Conservation (phyloP, 2,888 invertebrate genomes). For the Crioceris asparagi region DNA sequence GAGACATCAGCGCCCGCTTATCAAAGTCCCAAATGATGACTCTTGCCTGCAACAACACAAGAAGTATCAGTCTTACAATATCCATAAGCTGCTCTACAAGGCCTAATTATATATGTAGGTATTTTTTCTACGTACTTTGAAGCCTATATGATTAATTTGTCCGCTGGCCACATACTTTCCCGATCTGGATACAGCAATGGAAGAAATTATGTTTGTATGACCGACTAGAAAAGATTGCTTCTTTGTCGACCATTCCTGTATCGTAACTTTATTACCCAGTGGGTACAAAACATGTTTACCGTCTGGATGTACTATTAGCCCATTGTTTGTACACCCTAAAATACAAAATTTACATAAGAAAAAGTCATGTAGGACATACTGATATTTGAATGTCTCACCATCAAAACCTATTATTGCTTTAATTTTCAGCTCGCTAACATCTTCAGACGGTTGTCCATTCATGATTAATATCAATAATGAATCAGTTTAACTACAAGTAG, state of each 20-base stretch:
- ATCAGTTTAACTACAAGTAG: too few relatives aligned
- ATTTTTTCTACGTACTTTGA: constrained; percentile 46
- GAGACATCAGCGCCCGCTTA: constrained; percentile 48
- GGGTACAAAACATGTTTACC: constrained; percentile 62
- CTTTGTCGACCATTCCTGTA: constrained; percentile 57
- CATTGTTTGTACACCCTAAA: constrained; percentile 39
- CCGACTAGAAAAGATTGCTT: constrained; percentile 67
- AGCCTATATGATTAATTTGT: constrained; percentile 84
- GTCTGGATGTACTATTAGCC: constrained; percentile 63
- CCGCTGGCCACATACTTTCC: constrained; percentile 82
- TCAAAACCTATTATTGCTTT: constrained; percentile 72
- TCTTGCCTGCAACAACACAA: constrained; percentile 42
- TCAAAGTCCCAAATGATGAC: constrained; percentile 83
- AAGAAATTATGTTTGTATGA: constrained; percentile 68
- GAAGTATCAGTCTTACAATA: not conserved
- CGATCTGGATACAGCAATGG: constrained; percentile 61
- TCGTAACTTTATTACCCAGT: constrained; percentile 67
- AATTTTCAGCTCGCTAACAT: constrained; percentile 52
- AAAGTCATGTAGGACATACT: not conserved
- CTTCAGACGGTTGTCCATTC: too few relatives aligned
- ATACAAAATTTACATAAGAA: constrained; percentile 12
- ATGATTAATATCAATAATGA: too few relatives aligned
- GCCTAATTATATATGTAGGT: not conserved
- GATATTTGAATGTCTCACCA: constrained; percentile 48
- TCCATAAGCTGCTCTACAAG: not conserved